Evolutionary conservation across 2,113 vertebrate species (phyloP), one percentile per base, ranked within the genome.

Genomic region (Pelodiscus sinensis): DNA sequence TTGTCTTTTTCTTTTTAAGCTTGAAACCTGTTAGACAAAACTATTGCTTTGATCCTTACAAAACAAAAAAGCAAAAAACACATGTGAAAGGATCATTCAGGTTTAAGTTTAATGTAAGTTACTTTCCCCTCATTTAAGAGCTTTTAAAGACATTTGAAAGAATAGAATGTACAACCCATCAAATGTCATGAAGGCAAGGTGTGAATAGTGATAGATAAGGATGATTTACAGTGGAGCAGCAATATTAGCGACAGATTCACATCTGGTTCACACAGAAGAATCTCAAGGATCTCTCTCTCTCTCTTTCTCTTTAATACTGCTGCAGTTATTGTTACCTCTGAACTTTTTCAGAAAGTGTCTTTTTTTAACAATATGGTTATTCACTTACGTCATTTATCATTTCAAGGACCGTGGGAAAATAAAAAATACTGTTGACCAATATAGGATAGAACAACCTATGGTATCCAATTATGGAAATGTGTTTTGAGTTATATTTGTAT

Each of bases 381-480:
- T 81, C 50, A 87, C 15, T 93, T 84, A 88, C 51, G 71, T 86
- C 81, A 82, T 78, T 91, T 75, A 78, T 86, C 38, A 73, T 52
- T 87, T 84, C 8, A 96, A 86, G 94, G 82, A 85, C 0, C 35
- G 52, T 79, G 81, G 82, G 54, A 92, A 91, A 95, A 89, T 52
- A 86, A 86, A 94, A 94, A 24, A 85, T 56, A 89, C 54, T 44
- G 55, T 60, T 92, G 92, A 92, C 81, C 89, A 94, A 91, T 86
- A 92, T 3, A 78, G 35, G 93, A 84, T 27, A 91, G 58, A 88
- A 81, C 50, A 83, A 81, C 73, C 84, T 79, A 44, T 3, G 90
- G 81, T 60, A 96, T 91, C 95, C 90, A 81, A 0, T 90, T 95
- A 90, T 27, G 29, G 87, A 95, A 96, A 92, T 75, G 78, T 82